Evolutionary conservation across 2,888 invertebrate genomes (phyloP).

Genomic region (Agriopis leucophaearia): DNA sequence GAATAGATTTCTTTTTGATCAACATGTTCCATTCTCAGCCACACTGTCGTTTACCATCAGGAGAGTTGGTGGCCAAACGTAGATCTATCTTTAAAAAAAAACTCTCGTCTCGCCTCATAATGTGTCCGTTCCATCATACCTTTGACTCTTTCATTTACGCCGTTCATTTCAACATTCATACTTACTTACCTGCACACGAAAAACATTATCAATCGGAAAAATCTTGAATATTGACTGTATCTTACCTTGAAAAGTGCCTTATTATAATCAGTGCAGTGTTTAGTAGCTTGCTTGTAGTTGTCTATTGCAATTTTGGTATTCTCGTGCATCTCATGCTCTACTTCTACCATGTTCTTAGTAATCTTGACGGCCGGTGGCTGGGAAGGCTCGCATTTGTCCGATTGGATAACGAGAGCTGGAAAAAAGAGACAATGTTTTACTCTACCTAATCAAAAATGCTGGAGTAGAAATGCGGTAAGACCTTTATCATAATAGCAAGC

Average conservation of each 20-base stretch:
- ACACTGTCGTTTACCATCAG: too few species aligned
- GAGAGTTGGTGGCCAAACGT: too few species aligned
- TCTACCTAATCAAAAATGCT: too few species aligned
- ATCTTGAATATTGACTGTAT: neutral
- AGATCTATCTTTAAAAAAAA: too few species aligned
- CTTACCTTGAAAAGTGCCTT: constrained; percentile 70
- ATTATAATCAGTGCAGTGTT: constrained; percentile 86
- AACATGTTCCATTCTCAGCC: too few species aligned
- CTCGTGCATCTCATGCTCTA: constrained; percentile 82
- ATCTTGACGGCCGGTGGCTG: constrained; percentile 59
- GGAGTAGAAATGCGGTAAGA: too few species aligned
- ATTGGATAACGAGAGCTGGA: constrained; percentile 71
- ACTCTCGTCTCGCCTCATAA: too few species aligned
- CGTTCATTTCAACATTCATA: too few species aligned
- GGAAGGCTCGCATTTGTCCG: constrained; percentile 71
- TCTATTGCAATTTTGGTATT: constrained; percentile 87
- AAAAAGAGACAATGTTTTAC: neutral
- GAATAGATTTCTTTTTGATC: too few species aligned
- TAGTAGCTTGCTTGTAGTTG: constrained; percentile 88
- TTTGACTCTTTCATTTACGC: too few species aligned
- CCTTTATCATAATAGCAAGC: too few species aligned
- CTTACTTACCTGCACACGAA: neutral
- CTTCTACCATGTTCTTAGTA: constrained; percentile 76
- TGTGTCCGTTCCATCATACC: too few species aligned
- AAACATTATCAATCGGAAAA: neutral